These are phyloP conservation scores for Paralichthys olivaceus DNA, from an alignment of 2,113 vertebrate genomes.

Conservation along the genomic window DNA sequence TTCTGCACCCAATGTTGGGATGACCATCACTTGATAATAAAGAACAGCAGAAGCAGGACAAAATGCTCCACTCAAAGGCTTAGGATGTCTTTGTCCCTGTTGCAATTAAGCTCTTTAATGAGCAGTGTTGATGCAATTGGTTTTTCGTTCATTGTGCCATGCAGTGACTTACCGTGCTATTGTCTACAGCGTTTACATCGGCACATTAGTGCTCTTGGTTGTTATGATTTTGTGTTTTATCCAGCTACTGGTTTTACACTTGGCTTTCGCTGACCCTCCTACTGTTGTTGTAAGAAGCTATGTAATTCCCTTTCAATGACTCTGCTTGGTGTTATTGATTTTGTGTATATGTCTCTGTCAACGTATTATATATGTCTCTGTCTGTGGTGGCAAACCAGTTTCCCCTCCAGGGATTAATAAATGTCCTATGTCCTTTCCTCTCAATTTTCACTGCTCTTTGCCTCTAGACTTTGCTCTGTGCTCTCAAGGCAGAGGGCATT, in stretches of 20 bases:
- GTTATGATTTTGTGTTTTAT: background rate
- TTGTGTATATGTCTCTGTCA: background rate
- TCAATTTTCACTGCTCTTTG: constrained; percentile 20
- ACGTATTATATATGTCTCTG: background rate
- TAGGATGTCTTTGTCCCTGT: background rate
- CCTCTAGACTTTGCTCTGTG: constrained; percentile 7
- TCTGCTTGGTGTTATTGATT: constrained; percentile 1
- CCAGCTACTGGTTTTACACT: background rate
- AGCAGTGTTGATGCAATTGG: background rate
- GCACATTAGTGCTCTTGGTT: background rate
- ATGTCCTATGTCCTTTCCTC: background rate
- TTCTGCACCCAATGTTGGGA: background rate
- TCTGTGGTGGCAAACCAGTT: background rate
- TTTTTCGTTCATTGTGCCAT: background rate
- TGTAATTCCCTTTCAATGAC: background rate
- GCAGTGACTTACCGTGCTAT: background rate
- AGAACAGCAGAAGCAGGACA: background rate
- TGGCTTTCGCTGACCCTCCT: background rate
- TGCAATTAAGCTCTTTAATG: background rate
- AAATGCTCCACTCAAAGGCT: background rate
- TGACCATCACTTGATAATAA: background rate
- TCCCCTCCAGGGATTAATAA: background rate
- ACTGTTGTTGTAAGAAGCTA: background rate
- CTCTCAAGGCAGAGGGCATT: constrained; percentile 8
- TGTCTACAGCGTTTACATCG: background rate